These are phyloP conservation scores for Mellilla xanthometata DNA, from an alignment of 2,888 invertebrate genomes.

Conservation along the genomic window DNA sequence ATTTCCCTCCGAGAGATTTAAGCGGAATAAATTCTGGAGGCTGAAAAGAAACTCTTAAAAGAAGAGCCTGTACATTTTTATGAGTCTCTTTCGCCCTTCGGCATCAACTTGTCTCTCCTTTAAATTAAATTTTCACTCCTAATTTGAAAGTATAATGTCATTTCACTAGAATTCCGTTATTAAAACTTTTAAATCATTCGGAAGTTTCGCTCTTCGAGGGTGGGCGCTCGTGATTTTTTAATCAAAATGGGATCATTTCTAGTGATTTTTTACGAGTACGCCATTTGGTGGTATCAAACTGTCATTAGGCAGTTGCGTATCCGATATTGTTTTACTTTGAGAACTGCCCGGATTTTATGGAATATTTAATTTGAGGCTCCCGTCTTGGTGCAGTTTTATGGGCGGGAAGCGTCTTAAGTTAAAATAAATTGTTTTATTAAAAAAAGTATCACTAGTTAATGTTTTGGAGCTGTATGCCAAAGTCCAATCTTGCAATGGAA, in stretches of 20 bases:
- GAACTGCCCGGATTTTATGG: slow-evolving; percentile 71
- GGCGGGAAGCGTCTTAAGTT: slow-evolving; percentile 17
- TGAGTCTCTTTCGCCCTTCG: slow-evolving; percentile 76
- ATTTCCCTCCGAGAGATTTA: slow-evolving; percentile 79
- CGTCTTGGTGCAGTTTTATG: slow-evolving; percentile 45
- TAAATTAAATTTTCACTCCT: slow-evolving; percentile 84
- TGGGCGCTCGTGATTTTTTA: slow-evolving; percentile 77
- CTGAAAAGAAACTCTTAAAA: slow-evolving; percentile 80
- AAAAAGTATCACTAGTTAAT: no score
- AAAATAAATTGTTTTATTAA: slow-evolving; percentile 18
- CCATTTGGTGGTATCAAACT: slow-evolving; percentile 75
- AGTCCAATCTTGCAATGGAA: not conserved
- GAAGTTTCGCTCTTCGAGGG: slow-evolving; percentile 68
- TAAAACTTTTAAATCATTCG: slow-evolving; percentile 83
- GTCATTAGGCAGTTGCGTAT: slow-evolving; percentile 80
- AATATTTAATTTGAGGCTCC: slow-evolving; percentile 64
- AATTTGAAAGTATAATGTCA: slow-evolving; percentile 84
- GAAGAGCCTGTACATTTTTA: slow-evolving; percentile 81
- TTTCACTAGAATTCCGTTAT: slow-evolving; percentile 82
- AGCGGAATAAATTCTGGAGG: slow-evolving; percentile 74
- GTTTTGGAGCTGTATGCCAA: no score
- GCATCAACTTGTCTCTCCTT: slow-evolving; percentile 79
- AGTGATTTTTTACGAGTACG: slow-evolving; percentile 80
- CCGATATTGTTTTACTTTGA: slow-evolving; percentile 78
- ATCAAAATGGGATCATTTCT: slow-evolving; percentile 81